Evolutionary conservation across 92 coral and sea anemone genomes (phyloP), one percentile per base, ranked within the genome.

Genomic region (Bergia puertoricense): DNA sequence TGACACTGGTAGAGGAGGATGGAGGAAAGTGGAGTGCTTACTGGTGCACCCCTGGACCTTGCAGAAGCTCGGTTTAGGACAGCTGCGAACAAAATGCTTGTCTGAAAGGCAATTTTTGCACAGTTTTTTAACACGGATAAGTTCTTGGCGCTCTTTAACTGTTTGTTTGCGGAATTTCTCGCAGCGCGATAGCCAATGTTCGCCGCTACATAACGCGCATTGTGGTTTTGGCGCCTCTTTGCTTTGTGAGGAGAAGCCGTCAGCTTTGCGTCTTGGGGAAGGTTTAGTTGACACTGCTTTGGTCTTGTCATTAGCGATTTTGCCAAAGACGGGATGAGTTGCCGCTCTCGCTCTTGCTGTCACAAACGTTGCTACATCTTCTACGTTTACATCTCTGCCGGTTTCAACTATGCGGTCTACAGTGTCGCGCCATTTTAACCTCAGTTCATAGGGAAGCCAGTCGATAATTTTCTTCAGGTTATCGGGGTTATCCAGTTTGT

Each of bases 121-220:
- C 11, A 92, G 79, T 23, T 54, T 44, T 80, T 89, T 65, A 6
- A 87, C 50, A 42, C 74, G 77, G 8, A 92, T 92, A 51, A 92
- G 78, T 3, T 89, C 85, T 23, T 72, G 75, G 44, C 96, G 85
- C 18, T 86, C 96, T 20, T 69, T 89, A 8, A 94, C 42, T 23
- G 91, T 43, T 81, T 41, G 93, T 40, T 51, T 86, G 85, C 87
- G 90, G 42, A 94, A 92, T 4, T 23, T 48, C 1, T 77, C 85
- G 65, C 94, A 94, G 5, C 81, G 93, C 45, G 94, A 91, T 20
- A 91, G 88, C 94, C 95, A 93, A 46, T 92, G 97, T 0, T 48
- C 46, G 41, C 86, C 89, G n/a, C 73, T 66, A 37, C 93, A 94
- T 44, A 81, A 44, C 6, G 89, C 92, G 68, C 88, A 91, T 38